Evolutionary conservation across 2,113 vertebrate species (phyloP).

Genomic region (Myrmophylax atrothorax): DNA sequence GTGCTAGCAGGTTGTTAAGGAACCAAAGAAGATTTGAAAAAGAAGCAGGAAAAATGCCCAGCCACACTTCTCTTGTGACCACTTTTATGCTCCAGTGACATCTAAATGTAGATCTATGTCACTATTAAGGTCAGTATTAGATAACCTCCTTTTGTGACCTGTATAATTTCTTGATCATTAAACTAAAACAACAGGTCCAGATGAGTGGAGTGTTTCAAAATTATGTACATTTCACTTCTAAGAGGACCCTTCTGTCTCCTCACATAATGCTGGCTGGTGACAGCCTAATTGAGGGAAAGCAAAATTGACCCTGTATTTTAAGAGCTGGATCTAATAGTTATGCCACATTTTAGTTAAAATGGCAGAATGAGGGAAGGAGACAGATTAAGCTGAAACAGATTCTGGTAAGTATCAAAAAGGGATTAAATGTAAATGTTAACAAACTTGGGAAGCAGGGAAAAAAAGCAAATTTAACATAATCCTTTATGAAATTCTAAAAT

Average conservation of each 20-base stretch:
- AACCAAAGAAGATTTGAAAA: neutral
- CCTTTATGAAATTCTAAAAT: slow-evolving; percentile 9
- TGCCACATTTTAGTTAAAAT: neutral
- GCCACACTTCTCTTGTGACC: neutral
- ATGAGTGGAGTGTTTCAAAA: neutral
- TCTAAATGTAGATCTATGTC: neutral
- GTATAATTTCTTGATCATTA: neutral
- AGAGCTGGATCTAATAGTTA: neutral
- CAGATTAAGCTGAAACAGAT: neutral
- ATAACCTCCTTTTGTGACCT: neutral
- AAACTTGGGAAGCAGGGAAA: neutral
- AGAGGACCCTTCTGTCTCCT: neutral
- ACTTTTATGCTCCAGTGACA: neutral
- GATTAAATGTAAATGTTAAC: slow-evolving; percentile 33
- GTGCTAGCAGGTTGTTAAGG: neutral
- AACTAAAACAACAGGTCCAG: neutral
- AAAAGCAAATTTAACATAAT: slow-evolving; percentile 22
- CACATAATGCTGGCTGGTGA: neutral
- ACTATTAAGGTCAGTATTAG: neutral
- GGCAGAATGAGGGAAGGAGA: neutral
- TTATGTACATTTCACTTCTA: neutral
- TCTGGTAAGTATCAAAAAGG: neutral
- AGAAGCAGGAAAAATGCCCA: neutral
- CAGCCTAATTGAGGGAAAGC: neutral
- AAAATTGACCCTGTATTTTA: neutral